phyloP scores from a whole-genome alignment of 2,797 vertebrate species.

The Kryptolebias ocellatus region DNA sequence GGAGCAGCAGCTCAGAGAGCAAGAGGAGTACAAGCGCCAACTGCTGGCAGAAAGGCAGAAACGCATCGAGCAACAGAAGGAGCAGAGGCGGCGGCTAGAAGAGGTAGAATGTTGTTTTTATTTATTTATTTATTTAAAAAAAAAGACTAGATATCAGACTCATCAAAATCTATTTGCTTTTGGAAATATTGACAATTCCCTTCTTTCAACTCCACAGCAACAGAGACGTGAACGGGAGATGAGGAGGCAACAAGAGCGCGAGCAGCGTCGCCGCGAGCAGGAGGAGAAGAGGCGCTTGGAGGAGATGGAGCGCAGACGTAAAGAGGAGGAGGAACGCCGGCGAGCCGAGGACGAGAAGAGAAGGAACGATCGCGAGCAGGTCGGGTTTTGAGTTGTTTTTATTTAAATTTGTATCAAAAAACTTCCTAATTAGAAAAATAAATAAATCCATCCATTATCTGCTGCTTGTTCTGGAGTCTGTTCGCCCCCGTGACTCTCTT shows the following conservation, averaged over 20 bases:
- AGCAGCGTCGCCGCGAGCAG: constrained; percentile 93
- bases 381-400: constrained; percentile 40
- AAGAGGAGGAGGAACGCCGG: constrained; percentile 95
- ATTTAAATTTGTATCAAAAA: too few relatives aligned
- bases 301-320: constrained; percentile 92
- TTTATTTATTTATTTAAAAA: not conserved
- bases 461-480: too few relatives aligned
- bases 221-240: constrained; percentile 94
- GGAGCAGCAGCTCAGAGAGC: constrained; percentile 88
- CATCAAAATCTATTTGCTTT: accelerated
- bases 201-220: constrained; percentile 81
- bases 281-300: constrained; percentile 94
- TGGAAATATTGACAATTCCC: not conserved
- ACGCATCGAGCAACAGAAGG: constrained; percentile 92
- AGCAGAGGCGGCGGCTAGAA: constrained; percentile 88
- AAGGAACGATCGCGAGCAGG: constrained; percentile 95
- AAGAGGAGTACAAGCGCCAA: constrained; percentile 91
- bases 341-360: constrained; percentile 95
- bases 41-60: constrained; percentile 91
- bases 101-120: constrained; percentile 78
- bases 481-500: too few relatives aligned
- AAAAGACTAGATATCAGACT: not conserved
- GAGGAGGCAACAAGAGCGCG: constrained; percentile 94
- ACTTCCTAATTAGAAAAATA: too few relatives aligned
- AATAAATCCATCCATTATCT: too few relatives aligned